phyloP scores from a whole-genome alignment of 2,888 invertebrate genomes.

The Eurytoma californica region DNA sequence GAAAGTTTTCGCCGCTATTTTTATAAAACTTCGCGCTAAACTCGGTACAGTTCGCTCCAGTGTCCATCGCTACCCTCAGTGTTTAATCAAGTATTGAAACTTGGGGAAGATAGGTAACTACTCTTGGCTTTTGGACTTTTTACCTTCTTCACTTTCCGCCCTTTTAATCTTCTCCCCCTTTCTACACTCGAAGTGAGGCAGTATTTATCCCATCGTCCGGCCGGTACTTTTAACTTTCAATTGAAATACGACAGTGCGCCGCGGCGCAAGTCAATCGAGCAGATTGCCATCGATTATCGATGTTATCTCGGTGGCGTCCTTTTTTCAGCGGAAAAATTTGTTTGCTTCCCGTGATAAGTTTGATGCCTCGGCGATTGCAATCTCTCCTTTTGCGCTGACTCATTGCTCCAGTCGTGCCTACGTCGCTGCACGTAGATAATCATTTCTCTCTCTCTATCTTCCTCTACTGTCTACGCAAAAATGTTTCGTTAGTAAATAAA shows the following conservation, averaged over 20 bases:
- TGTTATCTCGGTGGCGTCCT: conserved; percentile 24
- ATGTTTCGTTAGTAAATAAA: not conserved
- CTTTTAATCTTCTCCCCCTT: not conserved
- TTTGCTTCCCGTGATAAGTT: conserved; percentile 38
- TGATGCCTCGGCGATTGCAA: conserved; percentile 29
- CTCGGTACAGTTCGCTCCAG: not conserved
- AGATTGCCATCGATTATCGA: conserved; percentile 45
- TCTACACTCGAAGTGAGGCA: conserved; percentile 2
- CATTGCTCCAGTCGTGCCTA: not conserved
- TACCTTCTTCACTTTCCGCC: not conserved
- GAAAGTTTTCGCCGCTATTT: no score
- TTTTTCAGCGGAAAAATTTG: conserved; percentile 21
- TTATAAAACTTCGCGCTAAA: no score
- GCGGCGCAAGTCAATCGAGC: conserved; percentile 12
- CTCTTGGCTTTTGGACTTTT: not conserved
- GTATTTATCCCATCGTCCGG: conserved; percentile 30
- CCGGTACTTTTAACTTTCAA: conserved; percentile 40
- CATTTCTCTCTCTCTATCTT: not conserved
- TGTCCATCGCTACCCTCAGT: not conserved
- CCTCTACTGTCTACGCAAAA: not conserved
- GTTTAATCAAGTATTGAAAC: not conserved
- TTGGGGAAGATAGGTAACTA: conserved; percentile 23
- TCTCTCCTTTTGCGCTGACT: conserved; percentile 16
- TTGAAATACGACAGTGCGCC: conserved; percentile 27
- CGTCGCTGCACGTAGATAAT: not conserved